Base-by-base conservation (phyloP, 1,140 invertebrate species). In the Coelopa frigida region DNA sequence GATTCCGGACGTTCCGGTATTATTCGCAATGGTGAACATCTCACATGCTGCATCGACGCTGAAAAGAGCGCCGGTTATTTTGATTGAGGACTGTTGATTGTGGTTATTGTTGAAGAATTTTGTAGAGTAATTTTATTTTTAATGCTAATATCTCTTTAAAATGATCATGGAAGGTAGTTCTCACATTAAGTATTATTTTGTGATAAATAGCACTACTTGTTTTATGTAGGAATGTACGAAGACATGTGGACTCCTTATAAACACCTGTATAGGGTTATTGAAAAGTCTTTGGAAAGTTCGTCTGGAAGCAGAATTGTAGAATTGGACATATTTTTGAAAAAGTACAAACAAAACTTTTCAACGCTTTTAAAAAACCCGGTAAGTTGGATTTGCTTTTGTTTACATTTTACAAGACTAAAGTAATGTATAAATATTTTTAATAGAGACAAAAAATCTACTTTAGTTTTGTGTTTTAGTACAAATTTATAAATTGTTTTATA, bases 181-280 rank as follows among this genome's bases (percentile, higher is more conserved):
- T n/a, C n/a, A n/a, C n/a, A n/a, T n/a, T n/a, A n/a, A n/a, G n/a
- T n/a, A n/a, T n/a, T n/a, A n/a, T n/a, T n/a, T n/a, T n/a, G n/a
- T n/a, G n/a, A n/a, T n/a, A n/a, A n/a, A n/a, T n/a, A n/a, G n/a
- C n/a, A n/a, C n/a, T n/a, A n/a, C n/a, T n/a, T n/a, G n/a, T n/a
- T n/a, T n/a, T n/a, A n/a, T n/a, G n/a, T 38, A 63, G 59, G 45
- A 37, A 49, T 59, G 2, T 50, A 43, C 27, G 83, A 86, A 59
- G 86, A 89, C 68, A 75, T 91, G 71, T 94, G 90, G 90, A 85
- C 85, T 49, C 85, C 88, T 6, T 93, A 82, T 67, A 89, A 89
- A 58, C 85, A 89, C 54, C 64, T 94, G 11, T 79, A 84, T 47
- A 77, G 72, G 37, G 75, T 84, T 24, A 80, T 93, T 11, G 83